These are phyloP conservation scores for Xenopus laevis DNA, from an alignment of 2,113 vertebrate genomes.

Conservation along the genomic window DNA sequence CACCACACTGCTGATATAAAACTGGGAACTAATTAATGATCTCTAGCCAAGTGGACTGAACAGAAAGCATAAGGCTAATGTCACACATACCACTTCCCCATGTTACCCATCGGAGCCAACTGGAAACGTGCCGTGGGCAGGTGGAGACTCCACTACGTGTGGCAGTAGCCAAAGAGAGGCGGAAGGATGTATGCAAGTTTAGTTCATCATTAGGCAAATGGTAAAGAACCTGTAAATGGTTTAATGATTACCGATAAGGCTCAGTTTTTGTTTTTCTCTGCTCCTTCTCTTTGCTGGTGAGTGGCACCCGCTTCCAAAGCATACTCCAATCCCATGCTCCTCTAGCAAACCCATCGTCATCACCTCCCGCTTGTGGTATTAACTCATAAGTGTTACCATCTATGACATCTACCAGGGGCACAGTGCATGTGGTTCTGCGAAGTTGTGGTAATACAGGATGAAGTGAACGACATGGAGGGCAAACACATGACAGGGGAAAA, in stretches of 20 bases:
- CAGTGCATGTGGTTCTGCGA: constrained; percentile 91
- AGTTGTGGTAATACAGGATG: constrained; percentile 56
- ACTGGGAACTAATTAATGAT: too few relatives aligned
- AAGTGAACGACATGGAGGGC: constrained; percentile 47
- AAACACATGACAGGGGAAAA: constrained; percentile 52
- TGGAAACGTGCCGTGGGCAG: too few relatives aligned
- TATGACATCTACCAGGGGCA: constrained; percentile 97
- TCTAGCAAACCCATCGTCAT: constrained; percentile 92
- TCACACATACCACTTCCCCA: too few relatives aligned
- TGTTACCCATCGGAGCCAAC: too few relatives aligned
- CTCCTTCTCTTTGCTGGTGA: constrained; percentile 84
- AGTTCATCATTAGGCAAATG: constrained; percentile 56
- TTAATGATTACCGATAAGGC: constrained; percentile 96
- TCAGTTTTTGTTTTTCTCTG: constrained; percentile 89
- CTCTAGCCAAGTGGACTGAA: too few relatives aligned
- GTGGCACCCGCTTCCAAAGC: constrained; percentile 97
- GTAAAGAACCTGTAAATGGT: constrained; percentile 57
- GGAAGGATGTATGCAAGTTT: constrained; percentile 51
- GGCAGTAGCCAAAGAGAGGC: not conserved
- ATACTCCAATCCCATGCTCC: constrained; percentile 99
- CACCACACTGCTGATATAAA: too few relatives aligned
- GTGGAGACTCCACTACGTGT: too few relatives aligned
- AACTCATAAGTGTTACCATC: constrained; percentile 83
- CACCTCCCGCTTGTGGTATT: constrained; percentile 90
- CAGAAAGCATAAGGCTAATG: too few relatives aligned